These are phyloP conservation scores for Bathynomus jamesi DNA, from an alignment of 1,140 invertebrate genomes.

Conservation along the genomic window DNA sequence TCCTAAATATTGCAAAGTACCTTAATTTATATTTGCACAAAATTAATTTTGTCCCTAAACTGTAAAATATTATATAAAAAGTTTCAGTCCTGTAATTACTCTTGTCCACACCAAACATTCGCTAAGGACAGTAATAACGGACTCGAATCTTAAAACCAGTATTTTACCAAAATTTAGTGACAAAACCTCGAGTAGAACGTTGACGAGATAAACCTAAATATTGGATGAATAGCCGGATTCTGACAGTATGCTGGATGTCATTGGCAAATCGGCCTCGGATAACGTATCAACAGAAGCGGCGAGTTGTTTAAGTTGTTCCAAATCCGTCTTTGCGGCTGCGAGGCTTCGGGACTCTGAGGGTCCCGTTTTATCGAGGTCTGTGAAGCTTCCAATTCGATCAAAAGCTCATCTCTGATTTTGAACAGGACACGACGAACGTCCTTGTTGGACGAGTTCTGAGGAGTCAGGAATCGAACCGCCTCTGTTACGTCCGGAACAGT, in stretches of 20 bases:
- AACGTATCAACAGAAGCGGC: conserved; percentile 48
- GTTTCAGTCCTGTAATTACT: no score
- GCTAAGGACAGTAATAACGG: no score
- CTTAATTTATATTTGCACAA: no score
- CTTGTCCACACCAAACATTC: no score
- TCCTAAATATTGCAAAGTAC: no score
- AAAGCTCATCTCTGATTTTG: conserved; percentile 57
- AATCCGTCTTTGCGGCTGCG: conserved; percentile 38
- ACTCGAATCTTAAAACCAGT: no score
- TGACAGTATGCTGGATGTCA: conserved; percentile 36
- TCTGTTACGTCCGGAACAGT: conserved; percentile 61
- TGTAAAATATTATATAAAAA: no score
- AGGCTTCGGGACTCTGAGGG: neutral
- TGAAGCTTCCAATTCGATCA: conserved; percentile 38
- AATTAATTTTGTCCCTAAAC: no score
- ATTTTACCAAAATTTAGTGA: no score
- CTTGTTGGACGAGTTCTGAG: conserved; percentile 48
- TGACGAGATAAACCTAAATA: no score
- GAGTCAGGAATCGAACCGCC: conserved; percentile 55
- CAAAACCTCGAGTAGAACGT: no score
- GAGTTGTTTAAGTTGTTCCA: conserved; percentile 40
- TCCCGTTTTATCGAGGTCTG: neutral
- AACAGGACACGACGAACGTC: conserved; percentile 59
- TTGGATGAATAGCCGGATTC: conserved; percentile 36
- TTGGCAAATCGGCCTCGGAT: conserved; percentile 44